Base-by-base conservation (phyloP, 1,140 invertebrate species). In the Papilio glaucus region DNA sequence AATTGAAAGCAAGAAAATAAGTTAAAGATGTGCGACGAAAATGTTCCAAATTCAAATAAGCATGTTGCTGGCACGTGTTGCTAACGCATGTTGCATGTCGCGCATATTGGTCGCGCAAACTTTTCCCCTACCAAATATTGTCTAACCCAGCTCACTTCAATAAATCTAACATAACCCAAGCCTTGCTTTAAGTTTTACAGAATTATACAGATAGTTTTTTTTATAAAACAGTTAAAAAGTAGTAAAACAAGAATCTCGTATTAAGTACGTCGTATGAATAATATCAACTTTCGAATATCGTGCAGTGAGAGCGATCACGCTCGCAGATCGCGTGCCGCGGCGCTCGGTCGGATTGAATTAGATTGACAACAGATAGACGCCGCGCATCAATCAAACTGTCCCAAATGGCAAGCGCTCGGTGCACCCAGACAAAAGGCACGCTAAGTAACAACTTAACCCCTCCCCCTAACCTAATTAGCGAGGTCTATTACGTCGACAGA, bases 321-420 rank as follows among this genome's bases (percentile, higher is more conserved):
- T 78, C 79, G 77, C 26, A 74, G 24, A 57, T 87, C 78, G 83
- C 86, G 85, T 88, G 85, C 79, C 73, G 71, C 76, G 49, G 65
- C 72, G 72, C 74, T 69, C 72, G 78, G 81, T 77, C 60, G 82
- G 81, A 84, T 86, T 84, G 82, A 85, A 83, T 84, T 85, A 85
- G 78, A 88, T 82, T 82, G 82, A 85, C 82, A 84, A 84, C 79
- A 82, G 84, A 84, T 81, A 77, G 67, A 33, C 76, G 80, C 77
- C 76, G 72, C 69, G 73, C 86, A 87, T 87, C 82, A 85, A 88
- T 88, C 86, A 88, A 79, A 84, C 75, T 79, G 79, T 75, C 72
- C 72, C 73, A 78, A 71, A 76, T 78, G 74, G 72, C 77, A 72
- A 79, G 70, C 77, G 76, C 74, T 69, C 72, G 72, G 72, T 73